Base-by-base conservation (phyloP, 2,888 invertebrate species). In the Polyploca ridens region DNA sequence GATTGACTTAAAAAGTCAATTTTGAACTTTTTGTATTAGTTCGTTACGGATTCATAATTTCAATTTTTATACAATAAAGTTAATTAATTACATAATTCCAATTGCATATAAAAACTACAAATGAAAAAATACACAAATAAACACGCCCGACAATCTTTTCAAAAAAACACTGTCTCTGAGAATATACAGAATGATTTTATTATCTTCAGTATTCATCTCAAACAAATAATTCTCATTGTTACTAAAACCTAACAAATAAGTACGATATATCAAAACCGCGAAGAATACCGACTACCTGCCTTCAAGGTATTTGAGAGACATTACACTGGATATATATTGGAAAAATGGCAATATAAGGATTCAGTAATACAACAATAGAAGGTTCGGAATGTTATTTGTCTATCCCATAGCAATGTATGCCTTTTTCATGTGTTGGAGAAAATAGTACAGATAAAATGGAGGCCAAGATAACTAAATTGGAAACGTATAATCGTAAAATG, bases 311-410 rank as follows among this genome's bases (percentile, higher is more conserved):
- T 54, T 16, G 10, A 10, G 3, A 54, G n/a, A 19, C 8, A 19
- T 54, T 54, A 54, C 54, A 3, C 3, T 19, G n/a, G 54, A 54
- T 54, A 54, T 5, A 41, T 54, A 54, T 54, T 54, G n/a, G 54
- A 19, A 54, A 16, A 54, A 10, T 54, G 19, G 54, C 54, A 54
- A 54, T 54, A 7, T 7, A 49, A 16, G 14, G 7, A 19, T 41
- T 41, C 13, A 0, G 41, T 54, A 54, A 19, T 19, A 54, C 54
- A 54, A 54, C 54, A 54, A 54, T 54, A 54, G 7, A 54, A 10
- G 16, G 54, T 19, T 54, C 54, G 54, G 54, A 54, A 54, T 54
- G 54, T 54, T 54, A 54, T 54, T 54, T 54, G 54, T 54, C 10
- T 54, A 19, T 54, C 7, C 49, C 7, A 10, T 10, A 54, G 54